Conservation (phyloP, 2,113 vertebrate species). For the Sporophila hypoxantha region DNA sequence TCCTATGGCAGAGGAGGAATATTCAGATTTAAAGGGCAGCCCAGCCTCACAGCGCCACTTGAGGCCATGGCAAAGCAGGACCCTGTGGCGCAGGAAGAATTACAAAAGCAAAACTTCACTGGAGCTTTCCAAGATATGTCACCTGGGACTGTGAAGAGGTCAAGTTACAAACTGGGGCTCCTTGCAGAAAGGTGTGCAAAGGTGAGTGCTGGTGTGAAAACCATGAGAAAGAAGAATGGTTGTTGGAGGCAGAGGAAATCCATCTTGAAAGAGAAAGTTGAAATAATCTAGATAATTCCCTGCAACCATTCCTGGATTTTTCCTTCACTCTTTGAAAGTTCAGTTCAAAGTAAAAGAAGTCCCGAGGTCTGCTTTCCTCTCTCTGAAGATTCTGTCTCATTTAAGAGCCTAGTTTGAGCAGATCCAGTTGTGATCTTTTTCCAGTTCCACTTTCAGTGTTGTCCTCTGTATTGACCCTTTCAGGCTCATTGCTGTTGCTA, state of each 20-base stretch:
- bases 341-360: neutral
- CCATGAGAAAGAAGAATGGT: neutral
- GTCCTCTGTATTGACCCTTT: neutral
- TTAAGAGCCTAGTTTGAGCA: neutral
- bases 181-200: neutral
- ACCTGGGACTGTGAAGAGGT: neutral
- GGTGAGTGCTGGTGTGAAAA: neutral
- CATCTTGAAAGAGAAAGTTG: neutral
- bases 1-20: neutral
- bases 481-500: neutral
- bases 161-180: neutral
- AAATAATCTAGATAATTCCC: neutral
- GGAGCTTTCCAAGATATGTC: neutral
- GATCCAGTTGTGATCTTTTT: neutral
- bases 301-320: neutral
- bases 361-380: neutral
- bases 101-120: neutral
- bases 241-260: neutral
- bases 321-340: neutral
- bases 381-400: neutral
- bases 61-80: neutral
- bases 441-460: neutral
- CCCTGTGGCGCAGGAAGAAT: rapidly evolving
- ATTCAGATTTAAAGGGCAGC: neutral
- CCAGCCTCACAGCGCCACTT: neutral